A percentile compares a stretch with the other conserved stretches of the same genome.
Evolutionary conservation across 2,797 vertebrate species (phyloP).

Genomic region (Urophycis tenuis): DNA sequence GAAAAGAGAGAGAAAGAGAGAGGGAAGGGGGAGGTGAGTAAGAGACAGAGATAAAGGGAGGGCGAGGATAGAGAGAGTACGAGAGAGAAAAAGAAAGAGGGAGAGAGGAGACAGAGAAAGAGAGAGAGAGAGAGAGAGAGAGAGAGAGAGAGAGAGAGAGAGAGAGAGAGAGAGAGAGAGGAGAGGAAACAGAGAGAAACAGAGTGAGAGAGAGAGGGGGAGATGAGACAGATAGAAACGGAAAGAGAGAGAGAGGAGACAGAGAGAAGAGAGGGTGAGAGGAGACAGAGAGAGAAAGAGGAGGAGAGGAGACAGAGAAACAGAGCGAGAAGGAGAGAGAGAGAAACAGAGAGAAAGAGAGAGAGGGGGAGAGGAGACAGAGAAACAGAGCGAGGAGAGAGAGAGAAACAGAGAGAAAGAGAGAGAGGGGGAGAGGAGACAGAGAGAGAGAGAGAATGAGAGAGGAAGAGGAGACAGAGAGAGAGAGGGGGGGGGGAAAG

Average conservation of each 20-base stretch:
- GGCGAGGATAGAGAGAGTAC: too few relatives aligned
- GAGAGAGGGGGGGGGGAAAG: too few relatives aligned
- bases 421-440: neutral
- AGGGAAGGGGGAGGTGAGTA: too few relatives aligned
- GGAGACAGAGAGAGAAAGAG: too few relatives aligned
- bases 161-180: neutral
- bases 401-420: neutral
- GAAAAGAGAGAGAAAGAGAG: slow-evolving; percentile 5
- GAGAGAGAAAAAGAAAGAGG: neutral
- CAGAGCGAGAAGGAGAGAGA: too few relatives aligned
- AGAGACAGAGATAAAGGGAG: too few relatives aligned
- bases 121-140: neutral
- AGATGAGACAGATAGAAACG: too few relatives aligned
- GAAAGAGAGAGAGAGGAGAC: too few relatives aligned
- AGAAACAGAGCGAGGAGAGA: neutral
- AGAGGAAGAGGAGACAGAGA: too few relatives aligned
- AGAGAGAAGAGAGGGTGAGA: too few relatives aligned
- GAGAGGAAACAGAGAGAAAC: neutral
- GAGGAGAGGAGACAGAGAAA: too few relatives aligned
- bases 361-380: neutral
- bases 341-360: neutral
- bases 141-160: too few relatives aligned
- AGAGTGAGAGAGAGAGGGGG: neutral
- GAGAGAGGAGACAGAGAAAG: neutral
- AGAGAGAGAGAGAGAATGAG: neutral